phyloP scores from a whole-genome alignment of 2,797 vertebrate species.

The Malurus leucopterus region DNA sequence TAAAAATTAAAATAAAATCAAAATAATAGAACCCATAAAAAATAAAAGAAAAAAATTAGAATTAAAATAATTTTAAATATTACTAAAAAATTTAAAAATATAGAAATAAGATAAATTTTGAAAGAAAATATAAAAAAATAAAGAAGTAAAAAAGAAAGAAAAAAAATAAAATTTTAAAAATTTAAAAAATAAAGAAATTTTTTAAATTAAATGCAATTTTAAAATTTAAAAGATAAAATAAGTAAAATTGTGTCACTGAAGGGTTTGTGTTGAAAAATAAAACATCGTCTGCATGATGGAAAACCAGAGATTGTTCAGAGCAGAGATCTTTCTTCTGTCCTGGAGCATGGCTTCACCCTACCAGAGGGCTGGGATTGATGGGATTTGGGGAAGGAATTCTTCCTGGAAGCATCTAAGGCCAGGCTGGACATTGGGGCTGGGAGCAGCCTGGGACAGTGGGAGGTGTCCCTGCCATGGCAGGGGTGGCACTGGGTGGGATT shows the following conservation, averaged over 20 bases:
- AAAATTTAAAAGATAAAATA: no score
- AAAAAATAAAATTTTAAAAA: no score
- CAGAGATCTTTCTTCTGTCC: background rate
- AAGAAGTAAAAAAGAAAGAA: no score
- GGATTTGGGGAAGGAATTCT: background rate
- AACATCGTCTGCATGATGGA: background rate
- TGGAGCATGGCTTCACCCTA: background rate
- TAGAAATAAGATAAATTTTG: no score
- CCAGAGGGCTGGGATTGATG: background rate
- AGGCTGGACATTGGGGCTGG: background rate
- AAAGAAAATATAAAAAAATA: no score
- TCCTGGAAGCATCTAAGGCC: rapidly evolving
- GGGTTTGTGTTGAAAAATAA: background rate
- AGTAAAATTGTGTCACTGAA: background rate
- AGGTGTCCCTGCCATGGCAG: background rate
- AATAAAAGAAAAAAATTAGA: no score
- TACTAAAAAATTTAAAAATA: no score
- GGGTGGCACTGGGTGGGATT: rapidly evolving
- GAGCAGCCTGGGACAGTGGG: background rate
- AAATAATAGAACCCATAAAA: no score
- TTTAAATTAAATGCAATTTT: no score
- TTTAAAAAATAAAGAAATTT: no score
- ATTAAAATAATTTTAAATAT: no score
- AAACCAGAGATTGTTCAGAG: background rate
- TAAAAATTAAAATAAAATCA: no score